Conservation (phyloP, 2,797 vertebrate species). For the Mareca penelope region DNA sequence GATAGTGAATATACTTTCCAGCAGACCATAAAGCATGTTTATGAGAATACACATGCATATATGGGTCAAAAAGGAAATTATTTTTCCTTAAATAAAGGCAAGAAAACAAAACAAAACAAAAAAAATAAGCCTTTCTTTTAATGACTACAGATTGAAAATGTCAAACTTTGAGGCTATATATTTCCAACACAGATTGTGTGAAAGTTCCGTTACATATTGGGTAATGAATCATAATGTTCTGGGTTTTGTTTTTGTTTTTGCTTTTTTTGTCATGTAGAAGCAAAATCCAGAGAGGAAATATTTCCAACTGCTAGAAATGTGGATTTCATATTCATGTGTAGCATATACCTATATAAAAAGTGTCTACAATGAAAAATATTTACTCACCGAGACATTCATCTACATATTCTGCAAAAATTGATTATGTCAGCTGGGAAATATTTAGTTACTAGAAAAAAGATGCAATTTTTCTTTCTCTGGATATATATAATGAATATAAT, state of each 20-base stretch:
- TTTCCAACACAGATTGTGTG: neutral
- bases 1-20: neutral
- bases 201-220: neutral
- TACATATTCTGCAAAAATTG: neutral
- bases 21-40: neutral
- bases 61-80: neutral
- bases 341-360: neutral
- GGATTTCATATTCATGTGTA: neutral
- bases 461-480: neutral
- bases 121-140: neutral
- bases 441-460: neutral
- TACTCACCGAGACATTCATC: rapidly evolving
- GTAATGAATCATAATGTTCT: neutral
- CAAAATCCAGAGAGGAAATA: neutral
- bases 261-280: neutral
- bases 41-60: neutral
- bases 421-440: neutral
- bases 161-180: neutral
- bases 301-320: neutral
- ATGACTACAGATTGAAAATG: rapidly evolving
- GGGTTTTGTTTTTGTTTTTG: neutral
- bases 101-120: neutral
- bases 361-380: neutral
- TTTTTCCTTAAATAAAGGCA: neutral
- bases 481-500: neutral